phyloP scores from a whole-genome alignment of 2,797 vertebrate species.

The Phylloscopus collybita region DNA sequence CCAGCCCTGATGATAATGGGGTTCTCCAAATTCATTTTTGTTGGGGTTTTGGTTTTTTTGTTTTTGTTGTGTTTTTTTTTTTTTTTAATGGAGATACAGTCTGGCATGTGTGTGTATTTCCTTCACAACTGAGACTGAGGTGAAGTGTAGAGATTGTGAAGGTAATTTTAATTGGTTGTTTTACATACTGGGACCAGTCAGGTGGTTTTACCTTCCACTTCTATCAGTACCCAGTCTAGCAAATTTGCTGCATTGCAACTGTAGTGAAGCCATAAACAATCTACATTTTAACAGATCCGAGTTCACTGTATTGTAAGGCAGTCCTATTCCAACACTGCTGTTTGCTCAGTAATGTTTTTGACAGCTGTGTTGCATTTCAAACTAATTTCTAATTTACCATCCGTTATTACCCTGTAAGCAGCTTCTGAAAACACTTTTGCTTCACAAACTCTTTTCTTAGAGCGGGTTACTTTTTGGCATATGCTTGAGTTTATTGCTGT shows the following conservation, averaged over 20 bases:
- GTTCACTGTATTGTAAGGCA: background rate
- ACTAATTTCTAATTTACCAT: background rate
- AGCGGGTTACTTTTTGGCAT: background rate
- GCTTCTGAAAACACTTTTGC: background rate
- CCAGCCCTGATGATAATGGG: background rate
- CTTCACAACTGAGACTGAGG: background rate
- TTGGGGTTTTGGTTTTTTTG: background rate
- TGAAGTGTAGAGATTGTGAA: background rate
- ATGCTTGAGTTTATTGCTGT: background rate
- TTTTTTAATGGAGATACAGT: background rate
- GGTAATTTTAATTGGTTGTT: background rate
- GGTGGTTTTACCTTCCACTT: background rate
- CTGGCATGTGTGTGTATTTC: background rate
- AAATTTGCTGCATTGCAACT: background rate
- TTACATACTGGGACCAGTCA: background rate
- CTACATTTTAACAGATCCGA: background rate
- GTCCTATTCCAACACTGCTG: background rate
- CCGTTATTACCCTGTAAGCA: background rate
- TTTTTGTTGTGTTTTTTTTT: background rate
- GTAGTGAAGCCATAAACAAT: background rate
- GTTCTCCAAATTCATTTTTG: background rate
- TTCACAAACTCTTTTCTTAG: background rate
- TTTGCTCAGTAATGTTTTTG: background rate
- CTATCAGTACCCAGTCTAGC: background rate
- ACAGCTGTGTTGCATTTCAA: conserved; percentile 11